phyloP scores from a whole-genome alignment of 1,140 invertebrate species.

The Leptoteleia sp. region DNA sequence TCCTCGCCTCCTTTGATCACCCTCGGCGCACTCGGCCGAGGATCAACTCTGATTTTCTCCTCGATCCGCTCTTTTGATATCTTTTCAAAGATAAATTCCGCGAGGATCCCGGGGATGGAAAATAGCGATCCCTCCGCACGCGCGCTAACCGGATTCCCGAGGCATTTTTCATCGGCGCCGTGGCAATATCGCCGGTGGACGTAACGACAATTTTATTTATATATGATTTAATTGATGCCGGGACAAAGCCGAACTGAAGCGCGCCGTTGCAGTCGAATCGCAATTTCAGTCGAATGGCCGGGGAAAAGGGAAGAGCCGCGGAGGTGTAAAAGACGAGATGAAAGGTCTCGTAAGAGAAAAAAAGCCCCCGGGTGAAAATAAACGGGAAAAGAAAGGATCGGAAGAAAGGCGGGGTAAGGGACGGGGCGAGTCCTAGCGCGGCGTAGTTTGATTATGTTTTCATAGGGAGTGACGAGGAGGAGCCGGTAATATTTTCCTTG shows the following conservation, averaged over 20 bases:
- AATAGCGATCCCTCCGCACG: slow-evolving; percentile 36
- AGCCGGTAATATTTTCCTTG: slow-evolving; percentile 49
- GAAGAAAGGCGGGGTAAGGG: slow-evolving; percentile 20
- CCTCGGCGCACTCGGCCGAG: no score
- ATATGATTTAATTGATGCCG: slow-evolving; percentile 50
- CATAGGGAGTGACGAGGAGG: slow-evolving; percentile 36
- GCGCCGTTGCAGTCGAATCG: slow-evolving; percentile 13
- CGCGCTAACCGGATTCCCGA: slow-evolving; percentile 24
- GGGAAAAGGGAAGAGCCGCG: neutral
- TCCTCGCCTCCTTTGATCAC: no score
- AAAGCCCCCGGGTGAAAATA: slow-evolving; percentile 34
- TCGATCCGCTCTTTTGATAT: no score
- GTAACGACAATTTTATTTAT: slow-evolving; percentile 41
- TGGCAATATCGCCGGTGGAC: slow-evolving; percentile 3
- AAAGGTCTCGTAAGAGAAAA: slow-evolving; percentile 42
- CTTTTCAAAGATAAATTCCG: slow-evolving; percentile 22
- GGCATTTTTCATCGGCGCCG: slow-evolving; percentile 17
- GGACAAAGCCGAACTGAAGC: slow-evolving; percentile 6
- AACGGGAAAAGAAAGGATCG: slow-evolving; percentile 15
- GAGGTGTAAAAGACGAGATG: slow-evolving; percentile 29
- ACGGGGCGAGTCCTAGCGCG: slow-evolving; percentile 10
- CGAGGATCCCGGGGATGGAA: slow-evolving; percentile 20
- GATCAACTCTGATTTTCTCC: no score
- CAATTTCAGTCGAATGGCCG: slow-evolving; percentile 21
- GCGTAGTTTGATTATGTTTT: slow-evolving; percentile 60